Conservation (phyloP, 2,113 vertebrate species). For the Phycodurus eques region DNA sequence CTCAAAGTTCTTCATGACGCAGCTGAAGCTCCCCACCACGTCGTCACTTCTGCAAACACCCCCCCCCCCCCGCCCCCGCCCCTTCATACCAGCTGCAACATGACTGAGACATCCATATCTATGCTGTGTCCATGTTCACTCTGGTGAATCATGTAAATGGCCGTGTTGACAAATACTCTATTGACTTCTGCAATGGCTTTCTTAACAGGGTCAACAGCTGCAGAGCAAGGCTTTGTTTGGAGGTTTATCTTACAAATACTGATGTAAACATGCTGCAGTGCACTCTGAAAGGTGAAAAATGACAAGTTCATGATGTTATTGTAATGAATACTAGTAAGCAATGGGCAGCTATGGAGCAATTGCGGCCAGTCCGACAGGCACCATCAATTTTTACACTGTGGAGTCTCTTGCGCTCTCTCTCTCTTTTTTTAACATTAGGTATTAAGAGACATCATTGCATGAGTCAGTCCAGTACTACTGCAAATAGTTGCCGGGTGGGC, state of each 20-base stretch:
- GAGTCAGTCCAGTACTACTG: not conserved
- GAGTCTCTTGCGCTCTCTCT: not conserved
- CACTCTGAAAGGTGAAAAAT: not conserved
- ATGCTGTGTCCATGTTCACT: constrained; percentile 34
- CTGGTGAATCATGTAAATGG: constrained; percentile 35
- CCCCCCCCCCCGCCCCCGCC: constrained; percentile 14
- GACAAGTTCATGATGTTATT: not conserved
- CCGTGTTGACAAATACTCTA: constrained; percentile 27
- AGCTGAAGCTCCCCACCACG: constrained; percentile 27
- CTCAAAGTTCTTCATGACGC: constrained; percentile 40
- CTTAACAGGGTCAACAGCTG: constrained; percentile 44
- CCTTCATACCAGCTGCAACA: constrained; percentile 22
- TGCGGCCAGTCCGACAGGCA: not conserved
- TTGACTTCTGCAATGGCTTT: constrained; percentile 2
- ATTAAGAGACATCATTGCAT: not conserved
- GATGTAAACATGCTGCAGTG: constrained; percentile 22
- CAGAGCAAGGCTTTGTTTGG: constrained; percentile 14
- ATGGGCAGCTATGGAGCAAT: constrained; percentile 1
- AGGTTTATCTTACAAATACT: constrained; percentile 31
- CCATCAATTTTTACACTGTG: not conserved
- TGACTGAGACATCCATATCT: constrained; percentile 1
- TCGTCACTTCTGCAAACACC: constrained; percentile 19
- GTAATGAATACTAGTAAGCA: constrained; percentile 2
- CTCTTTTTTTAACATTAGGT: not conserved
- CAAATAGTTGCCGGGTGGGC: not conserved